Percentiles rank a stretch among this genome's conserved stretches.
These are phyloP conservation scores for Sisor rabdophorus DNA, from an alignment of 2,113 vertebrate species.

Conservation along the genomic window DNA sequence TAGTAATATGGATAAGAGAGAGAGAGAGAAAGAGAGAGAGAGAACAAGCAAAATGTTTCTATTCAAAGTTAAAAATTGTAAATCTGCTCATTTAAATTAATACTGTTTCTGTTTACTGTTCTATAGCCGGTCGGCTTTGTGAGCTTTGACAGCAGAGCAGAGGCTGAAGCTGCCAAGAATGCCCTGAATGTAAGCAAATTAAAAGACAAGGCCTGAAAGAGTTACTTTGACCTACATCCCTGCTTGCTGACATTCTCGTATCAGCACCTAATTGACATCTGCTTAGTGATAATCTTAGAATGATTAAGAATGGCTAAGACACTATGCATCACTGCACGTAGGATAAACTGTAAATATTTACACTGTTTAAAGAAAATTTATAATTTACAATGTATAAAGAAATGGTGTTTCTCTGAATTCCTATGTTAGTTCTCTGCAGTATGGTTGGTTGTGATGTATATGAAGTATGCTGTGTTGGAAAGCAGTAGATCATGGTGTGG, in stretches of 20 bases:
- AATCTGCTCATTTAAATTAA: not conserved
- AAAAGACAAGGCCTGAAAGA: no score
- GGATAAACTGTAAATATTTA: not conserved
- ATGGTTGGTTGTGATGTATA: not conserved
- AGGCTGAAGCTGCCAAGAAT: conserved; percentile 42
- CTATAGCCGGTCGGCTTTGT: conserved; percentile 34
- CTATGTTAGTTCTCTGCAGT: not conserved
- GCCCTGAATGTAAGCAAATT: conserved; percentile 42
- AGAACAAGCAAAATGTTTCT: not conserved
- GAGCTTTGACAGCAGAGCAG: conserved; percentile 44
- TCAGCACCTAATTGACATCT: not conserved
- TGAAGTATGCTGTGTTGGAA: not conserved
- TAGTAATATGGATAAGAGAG: conserved; percentile 12
- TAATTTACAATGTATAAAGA: not conserved
- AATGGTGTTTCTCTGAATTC: not conserved
- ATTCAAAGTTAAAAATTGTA: not conserved
- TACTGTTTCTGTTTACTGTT: conserved; percentile 12
- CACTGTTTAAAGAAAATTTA: no score
- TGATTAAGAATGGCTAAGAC: not conserved
- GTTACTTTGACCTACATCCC: no score
- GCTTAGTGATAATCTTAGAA: not conserved
- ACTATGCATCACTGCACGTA: not conserved
- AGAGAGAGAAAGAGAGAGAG: no score
- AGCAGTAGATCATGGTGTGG: conserved; percentile 36
- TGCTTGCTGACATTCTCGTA: conserved; percentile 6